phyloP scores from a whole-genome alignment of 1,140 invertebrate genomes.

The Paraescarpia echinospica region DNA sequence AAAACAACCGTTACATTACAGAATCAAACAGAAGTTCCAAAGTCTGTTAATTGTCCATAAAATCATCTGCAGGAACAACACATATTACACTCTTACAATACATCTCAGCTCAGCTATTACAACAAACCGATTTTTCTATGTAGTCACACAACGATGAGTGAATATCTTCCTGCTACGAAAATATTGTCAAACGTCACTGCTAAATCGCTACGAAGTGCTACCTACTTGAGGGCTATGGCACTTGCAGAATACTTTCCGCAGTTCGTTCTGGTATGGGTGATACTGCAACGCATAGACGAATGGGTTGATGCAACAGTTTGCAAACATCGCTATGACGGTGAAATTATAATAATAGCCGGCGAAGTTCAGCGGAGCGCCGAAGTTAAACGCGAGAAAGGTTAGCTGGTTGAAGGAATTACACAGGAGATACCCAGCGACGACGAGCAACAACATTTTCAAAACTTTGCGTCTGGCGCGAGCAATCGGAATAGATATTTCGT shows the following conservation, averaged over 20 bases:
- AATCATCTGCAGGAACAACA: no score
- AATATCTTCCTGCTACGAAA: no score
- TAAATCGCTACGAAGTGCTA: no score
- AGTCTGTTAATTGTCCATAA: no score
- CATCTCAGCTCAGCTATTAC: no score
- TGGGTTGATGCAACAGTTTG: slow-evolving; percentile 31
- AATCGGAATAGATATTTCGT: not conserved
- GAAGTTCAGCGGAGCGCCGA: slow-evolving; percentile 15
- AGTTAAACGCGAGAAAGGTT: slow-evolving; percentile 27
- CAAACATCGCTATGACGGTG: slow-evolving; percentile 27
- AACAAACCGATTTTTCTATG: no score
- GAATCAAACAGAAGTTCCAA: no score
- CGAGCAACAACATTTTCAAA: slow-evolving; percentile 23
- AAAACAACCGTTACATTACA: no score
- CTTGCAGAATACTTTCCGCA: slow-evolving; percentile 18
- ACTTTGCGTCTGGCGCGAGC: slow-evolving; percentile 25
- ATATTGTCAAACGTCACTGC: no score
- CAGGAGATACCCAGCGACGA: slow-evolving; percentile 14
- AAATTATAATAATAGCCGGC: slow-evolving; percentile 24
- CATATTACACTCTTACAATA: no score
- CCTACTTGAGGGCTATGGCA: not conserved
- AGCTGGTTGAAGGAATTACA: slow-evolving; percentile 26
- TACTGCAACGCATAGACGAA: slow-evolving; percentile 26
- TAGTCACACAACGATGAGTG: no score
- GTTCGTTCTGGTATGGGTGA: slow-evolving; percentile 21